Base-by-base conservation (phyloP, 1,140 invertebrate species). In the Cheumatopsyche charites region DNA sequence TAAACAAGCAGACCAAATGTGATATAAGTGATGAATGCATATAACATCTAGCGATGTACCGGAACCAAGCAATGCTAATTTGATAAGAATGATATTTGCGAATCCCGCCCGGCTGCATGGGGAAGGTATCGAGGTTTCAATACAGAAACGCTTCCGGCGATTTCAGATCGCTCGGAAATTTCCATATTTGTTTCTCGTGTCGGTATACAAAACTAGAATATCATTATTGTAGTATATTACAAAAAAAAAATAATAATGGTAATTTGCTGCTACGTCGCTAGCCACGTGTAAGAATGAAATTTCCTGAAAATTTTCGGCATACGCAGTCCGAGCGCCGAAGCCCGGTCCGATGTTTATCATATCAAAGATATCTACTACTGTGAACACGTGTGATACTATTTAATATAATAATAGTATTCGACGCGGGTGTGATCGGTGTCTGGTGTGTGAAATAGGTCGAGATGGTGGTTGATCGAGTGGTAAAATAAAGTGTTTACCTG, bases 401-500 rank as follows among this genome's bases (percentile, higher is more conserved):
- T n/a, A 9, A 36, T 36, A 36, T 4, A 4, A 36, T 36, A 36
- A 36, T 36, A 4, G 29, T 36, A 9, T 36, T 3, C 9, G 29
- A 36, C 29, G 29, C 29, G 29, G 29, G 29, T 36, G 29, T 36
- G 29, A 36, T 4, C 29, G 29, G 29, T 36, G 29, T 36, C 29
- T 9, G 29, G 3, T 36, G 29, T 36, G 29, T 36, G 29, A 43
- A 43, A 9, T 9, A 9, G n/a, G 29, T 36, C 29, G 29, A 36
- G 29, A 36, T 36, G 29, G 29, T 36, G 29, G 29, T 36, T 36
- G 29, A 9, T 3, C 9, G 29, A 36, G 29, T 36, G 29, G 29
- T 42, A 63, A 63, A 41, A 42, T 21, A 15, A 19, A 4, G 47
- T 41, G 49, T 29, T 89, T 94, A 98, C 96, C 90, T 95, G 92